A percentile compares a stretch with the other conserved stretches of the same genome.
Evolutionary conservation across 1,140 invertebrate species (phyloP).

Genomic region (Drosophila malerkotliana): DNA sequence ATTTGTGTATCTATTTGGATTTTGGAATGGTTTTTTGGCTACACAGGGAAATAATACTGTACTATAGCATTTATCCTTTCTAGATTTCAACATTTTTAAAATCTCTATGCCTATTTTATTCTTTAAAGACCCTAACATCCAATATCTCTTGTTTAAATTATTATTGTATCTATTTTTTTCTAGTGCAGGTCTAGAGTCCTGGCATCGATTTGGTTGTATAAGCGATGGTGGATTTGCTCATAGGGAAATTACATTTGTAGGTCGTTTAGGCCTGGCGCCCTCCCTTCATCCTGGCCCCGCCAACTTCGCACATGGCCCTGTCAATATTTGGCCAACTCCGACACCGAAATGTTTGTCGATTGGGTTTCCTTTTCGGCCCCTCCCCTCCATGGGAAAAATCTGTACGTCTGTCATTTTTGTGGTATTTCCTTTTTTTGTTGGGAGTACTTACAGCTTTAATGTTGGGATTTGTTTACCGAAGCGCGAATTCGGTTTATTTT

Average conservation of each 20-base stretch:
- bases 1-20: constrained; percentile 65
- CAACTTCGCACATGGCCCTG: constrained; percentile 37
- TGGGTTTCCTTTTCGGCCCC: constrained; percentile 6
- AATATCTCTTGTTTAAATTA: neutral
- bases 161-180: neutral
- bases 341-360: constrained; percentile 34
- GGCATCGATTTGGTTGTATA: constrained; percentile 38
- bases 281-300: no score
- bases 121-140: neutral
- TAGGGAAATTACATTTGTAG: constrained; percentile 56
- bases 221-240: constrained; percentile 23
- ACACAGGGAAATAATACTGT: constrained; percentile 10
- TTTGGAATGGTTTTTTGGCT: constrained; percentile 28
- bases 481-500: constrained; percentile 58
- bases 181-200: constrained; percentile 12
- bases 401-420: constrained; percentile 33
- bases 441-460: constrained; percentile 47
- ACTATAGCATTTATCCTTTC: no score
- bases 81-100: no score
- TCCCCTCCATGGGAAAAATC: constrained; percentile 1
- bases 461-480: constrained; percentile 69
- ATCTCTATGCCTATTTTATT: no score
- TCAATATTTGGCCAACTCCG: constrained; percentile 47
- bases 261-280: constrained; percentile 32
- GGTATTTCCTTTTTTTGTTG: neutral